phyloP scores from a whole-genome alignment of 2,888 invertebrate genomes.

The Mellilla xanthometata region DNA sequence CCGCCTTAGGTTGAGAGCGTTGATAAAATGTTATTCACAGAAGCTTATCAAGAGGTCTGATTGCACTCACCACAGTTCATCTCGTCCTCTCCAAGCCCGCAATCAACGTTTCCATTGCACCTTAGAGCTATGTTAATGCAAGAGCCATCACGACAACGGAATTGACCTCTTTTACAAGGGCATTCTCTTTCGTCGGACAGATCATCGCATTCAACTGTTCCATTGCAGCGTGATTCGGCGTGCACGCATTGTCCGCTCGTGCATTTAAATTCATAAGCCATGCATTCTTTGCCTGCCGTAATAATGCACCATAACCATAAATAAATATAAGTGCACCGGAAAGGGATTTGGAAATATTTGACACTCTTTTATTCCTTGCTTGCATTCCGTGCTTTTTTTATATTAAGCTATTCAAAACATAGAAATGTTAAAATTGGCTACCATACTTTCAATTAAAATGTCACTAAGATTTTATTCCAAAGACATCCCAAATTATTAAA shows the following conservation, averaged over 20 bases:
- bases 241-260: conserved; percentile 84
- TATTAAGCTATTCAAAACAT: no score
- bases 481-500: no score
- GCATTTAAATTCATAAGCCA: conserved; percentile 85
- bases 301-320: conserved; percentile 66
- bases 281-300: conserved; percentile 76
- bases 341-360: conserved; percentile 24
- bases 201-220: conserved; percentile 76
- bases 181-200: conserved; percentile 69
- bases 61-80: conserved; percentile 69
- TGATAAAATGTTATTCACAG: conserved; percentile 32
- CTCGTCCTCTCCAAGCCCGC: conserved; percentile 84
- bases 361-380: not conserved
- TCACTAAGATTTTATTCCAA: no score
- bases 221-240: conserved; percentile 77
- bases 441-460: no score
- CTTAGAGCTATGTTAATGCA: conserved; percentile 84
- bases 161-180: conserved; percentile 74
- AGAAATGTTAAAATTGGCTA: no score
- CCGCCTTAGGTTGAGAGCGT: not conserved
- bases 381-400: no score
- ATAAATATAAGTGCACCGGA: conserved; percentile 32
- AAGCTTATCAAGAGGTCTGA: conserved; percentile 10
- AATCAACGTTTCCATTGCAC: conserved; percentile 85
- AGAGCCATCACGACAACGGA: conserved; percentile 84